phyloP scores from a whole-genome alignment of 2,113 vertebrate genomes.

The Buteo buteo region DNA sequence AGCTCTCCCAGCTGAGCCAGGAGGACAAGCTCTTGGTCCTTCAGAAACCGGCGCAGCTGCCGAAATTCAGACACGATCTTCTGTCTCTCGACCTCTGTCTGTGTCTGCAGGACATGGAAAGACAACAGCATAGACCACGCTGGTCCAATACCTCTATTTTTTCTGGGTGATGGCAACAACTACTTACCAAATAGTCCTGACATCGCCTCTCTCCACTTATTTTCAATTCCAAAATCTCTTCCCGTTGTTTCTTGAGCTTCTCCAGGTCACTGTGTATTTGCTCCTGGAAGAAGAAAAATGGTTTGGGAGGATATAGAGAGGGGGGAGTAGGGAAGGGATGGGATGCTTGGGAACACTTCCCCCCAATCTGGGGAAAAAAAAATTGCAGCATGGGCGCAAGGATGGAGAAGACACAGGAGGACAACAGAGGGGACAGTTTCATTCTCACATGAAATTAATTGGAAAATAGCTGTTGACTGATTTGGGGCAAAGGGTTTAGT shows the following conservation, averaged over 20 bases:
- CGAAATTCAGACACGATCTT: not conserved
- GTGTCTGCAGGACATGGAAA: not conserved
- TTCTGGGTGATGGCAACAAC: not conserved
- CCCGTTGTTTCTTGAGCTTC: not conserved
- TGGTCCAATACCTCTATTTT: not conserved
- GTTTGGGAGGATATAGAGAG: too few relatives aligned
- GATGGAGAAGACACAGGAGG: not conserved
- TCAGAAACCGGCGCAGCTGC: conserved; percentile 16
- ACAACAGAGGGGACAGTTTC: not conserved
- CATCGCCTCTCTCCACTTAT: not conserved
- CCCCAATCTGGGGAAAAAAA: not conserved
- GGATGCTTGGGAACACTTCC: not conserved
- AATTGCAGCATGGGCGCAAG: accelerated
- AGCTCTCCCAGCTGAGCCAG: conserved; percentile 9
- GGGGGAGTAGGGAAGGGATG: not conserved
- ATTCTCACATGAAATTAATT: not conserved
- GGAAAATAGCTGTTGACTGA: not conserved
- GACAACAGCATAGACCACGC: accelerated
- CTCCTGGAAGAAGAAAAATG: not conserved
- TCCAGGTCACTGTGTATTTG: not conserved
- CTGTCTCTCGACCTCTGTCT: conserved; percentile 7
- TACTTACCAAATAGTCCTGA: not conserved
- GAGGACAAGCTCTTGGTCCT: conserved; percentile 30
- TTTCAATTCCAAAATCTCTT: not conserved
- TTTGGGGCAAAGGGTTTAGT: not conserved